Evolutionary conservation across 2,797 vertebrate genomes (phyloP).

Genomic region (Liparis tanakae): DNA sequence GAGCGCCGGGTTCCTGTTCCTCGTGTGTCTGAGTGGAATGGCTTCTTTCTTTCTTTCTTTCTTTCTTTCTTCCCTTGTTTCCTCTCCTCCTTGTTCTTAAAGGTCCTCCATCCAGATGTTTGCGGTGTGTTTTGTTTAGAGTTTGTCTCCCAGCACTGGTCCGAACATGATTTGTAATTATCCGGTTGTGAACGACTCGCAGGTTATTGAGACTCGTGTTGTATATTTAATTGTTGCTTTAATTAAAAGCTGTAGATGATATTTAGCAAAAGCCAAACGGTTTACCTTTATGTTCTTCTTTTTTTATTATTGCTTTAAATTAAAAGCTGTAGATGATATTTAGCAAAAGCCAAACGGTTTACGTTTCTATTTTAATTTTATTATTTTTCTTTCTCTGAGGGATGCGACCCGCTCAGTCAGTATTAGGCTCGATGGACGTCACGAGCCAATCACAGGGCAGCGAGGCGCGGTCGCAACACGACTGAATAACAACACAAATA

Average conservation of each 20-base stretch:
- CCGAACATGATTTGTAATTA: slow-evolving; percentile 43
- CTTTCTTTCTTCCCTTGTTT: no score
- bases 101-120: slow-evolving; percentile 37
- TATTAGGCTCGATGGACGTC: slow-evolving; percentile 40
- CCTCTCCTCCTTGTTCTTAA: no score
- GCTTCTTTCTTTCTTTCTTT: slow-evolving; percentile 17
- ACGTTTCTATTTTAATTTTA: no score
- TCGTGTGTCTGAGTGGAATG: slow-evolving; percentile 81
- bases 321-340: slow-evolving; percentile 58
- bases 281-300: slow-evolving; percentile 26
- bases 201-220: slow-evolving; percentile 24
- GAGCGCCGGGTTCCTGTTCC: slow-evolving; percentile 60
- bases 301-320: slow-evolving; percentile 61
- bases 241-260: slow-evolving; percentile 63
- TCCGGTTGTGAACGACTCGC: slow-evolving; percentile 44
- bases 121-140: not conserved
- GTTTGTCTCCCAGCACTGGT: slow-evolving; percentile 64
- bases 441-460: slow-evolving; percentile 19
- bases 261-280: slow-evolving; percentile 58
- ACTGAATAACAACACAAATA: not conserved
- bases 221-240: slow-evolving; percentile 48
- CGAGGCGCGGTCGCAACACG: slow-evolving; percentile 13
- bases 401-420: slow-evolving; percentile 31
- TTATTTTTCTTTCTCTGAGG: slow-evolving; percentile 35
- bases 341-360: slow-evolving; percentile 63